Percentiles rank a stretch among this genome's conserved stretches.
These are phyloP conservation scores for Prionace glauca DNA, from an alignment of 2,797 vertebrate species.

Conservation along the genomic window DNA sequence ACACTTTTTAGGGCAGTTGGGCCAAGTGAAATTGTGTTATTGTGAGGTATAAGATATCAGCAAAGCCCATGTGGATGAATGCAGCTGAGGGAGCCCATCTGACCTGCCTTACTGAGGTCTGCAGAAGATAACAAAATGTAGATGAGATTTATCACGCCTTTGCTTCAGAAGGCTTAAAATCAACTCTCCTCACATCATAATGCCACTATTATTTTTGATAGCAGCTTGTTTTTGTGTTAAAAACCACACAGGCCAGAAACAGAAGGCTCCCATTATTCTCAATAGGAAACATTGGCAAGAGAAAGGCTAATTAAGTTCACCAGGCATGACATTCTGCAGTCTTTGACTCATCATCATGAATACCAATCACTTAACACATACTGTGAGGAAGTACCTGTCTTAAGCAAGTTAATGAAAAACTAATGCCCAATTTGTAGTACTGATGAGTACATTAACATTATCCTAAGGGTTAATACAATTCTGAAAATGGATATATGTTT, in stretches of 20 bases:
- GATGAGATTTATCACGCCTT: background rate
- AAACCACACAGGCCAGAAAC: background rate
- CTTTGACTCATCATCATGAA: background rate
- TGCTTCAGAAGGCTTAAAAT: background rate
- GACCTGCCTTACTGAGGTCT: background rate
- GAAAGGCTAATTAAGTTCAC: background rate
- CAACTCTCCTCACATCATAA: background rate
- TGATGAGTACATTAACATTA: constrained; percentile 8
- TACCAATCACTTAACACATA: constrained; percentile 24
- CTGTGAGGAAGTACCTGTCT: constrained; percentile 9
- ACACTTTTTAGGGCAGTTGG: background rate
- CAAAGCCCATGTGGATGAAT: background rate
- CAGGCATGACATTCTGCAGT: background rate
- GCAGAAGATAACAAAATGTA: too few species aligned
- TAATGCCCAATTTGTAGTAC: background rate
- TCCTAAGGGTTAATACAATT: background rate
- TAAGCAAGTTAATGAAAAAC: constrained; percentile 19
- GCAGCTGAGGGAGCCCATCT: background rate
- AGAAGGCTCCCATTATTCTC: background rate
- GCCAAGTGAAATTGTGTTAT: background rate
- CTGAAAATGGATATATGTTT: constrained; percentile 15
- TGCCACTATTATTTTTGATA: background rate
- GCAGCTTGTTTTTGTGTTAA: background rate
- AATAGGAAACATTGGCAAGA: background rate
- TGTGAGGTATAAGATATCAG: background rate